Evolutionary conservation across 2,113 vertebrate genomes (phyloP).

Genomic region (Turnix velox): DNA sequence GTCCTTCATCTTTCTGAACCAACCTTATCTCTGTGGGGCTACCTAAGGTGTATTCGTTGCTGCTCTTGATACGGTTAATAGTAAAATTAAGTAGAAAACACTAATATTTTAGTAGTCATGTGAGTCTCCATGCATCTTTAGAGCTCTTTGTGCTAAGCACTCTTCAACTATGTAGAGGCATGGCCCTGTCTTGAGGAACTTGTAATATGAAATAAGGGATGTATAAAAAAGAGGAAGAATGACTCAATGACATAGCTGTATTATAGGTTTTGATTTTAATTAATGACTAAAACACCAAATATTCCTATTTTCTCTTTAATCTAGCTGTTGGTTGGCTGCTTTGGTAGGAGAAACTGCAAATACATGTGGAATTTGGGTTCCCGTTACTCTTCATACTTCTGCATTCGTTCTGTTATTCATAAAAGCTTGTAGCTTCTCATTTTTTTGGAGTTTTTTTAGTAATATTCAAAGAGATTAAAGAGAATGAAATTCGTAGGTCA

Average conservation of each 20-base stretch:
- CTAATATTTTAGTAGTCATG: constrained; percentile 40
- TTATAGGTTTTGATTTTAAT: not conserved
- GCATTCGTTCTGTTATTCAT: not conserved
- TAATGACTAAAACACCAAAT: not conserved
- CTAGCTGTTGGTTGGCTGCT: not conserved
- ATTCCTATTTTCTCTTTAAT: not conserved
- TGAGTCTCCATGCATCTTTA: not conserved
- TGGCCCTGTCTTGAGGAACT: not conserved
- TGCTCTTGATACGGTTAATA: constrained; percentile 21
- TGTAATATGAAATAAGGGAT: not conserved
- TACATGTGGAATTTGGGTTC: not conserved
- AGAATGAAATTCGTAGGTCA: not conserved
- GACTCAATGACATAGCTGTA: not conserved
- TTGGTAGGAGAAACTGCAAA: not conserved
- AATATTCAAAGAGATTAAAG: not conserved
- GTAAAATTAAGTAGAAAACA: constrained; percentile 47
- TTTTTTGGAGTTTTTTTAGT: no score
- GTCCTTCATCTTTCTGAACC: not conserved
- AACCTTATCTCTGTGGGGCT: no score
- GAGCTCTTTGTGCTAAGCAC: not conserved
- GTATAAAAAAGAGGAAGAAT: not conserved
- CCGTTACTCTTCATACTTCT: not conserved
- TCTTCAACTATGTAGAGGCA: not conserved
- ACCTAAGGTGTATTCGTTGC: constrained; percentile 26
- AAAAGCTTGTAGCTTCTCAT: not conserved